Conservation (phyloP, 2,113 vertebrate genomes). For the Hystrix brachyura region DNA sequence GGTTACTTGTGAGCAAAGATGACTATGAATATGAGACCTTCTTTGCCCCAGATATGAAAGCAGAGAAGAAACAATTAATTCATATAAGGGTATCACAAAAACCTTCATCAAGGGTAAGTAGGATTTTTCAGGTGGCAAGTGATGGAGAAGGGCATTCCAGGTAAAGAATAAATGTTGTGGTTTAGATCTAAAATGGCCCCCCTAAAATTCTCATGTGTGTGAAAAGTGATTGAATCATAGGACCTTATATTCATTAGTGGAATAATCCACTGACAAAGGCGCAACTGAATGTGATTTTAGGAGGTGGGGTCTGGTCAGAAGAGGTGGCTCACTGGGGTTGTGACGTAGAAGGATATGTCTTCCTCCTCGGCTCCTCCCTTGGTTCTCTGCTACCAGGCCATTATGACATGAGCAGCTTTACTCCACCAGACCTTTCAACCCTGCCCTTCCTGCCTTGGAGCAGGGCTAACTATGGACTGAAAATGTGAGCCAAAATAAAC, state of each 20-base stretch:
- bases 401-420: neutral
- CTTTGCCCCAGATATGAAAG: neutral
- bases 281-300: neutral
- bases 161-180: neutral
- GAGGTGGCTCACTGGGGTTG: neutral
- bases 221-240: neutral
- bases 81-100: neutral
- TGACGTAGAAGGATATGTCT: neutral
- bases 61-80: constrained; percentile 13
- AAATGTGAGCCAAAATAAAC: neutral
- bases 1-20: neutral
- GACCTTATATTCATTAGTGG: neutral
- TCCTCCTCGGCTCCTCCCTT: neutral
- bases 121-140: neutral
- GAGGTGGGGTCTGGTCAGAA: neutral
- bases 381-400: neutral
- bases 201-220: neutral
- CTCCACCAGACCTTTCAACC: neutral
- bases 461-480: neutral
- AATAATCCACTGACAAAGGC: neutral
- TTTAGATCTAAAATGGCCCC: neutral
- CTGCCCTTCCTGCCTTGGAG: neutral
- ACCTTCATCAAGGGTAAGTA: neutral
- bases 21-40: neutral
- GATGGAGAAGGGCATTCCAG: neutral